Base-by-base conservation (phyloP, 2,888 invertebrate genomes). In the Hanleya hanleyi region DNA sequence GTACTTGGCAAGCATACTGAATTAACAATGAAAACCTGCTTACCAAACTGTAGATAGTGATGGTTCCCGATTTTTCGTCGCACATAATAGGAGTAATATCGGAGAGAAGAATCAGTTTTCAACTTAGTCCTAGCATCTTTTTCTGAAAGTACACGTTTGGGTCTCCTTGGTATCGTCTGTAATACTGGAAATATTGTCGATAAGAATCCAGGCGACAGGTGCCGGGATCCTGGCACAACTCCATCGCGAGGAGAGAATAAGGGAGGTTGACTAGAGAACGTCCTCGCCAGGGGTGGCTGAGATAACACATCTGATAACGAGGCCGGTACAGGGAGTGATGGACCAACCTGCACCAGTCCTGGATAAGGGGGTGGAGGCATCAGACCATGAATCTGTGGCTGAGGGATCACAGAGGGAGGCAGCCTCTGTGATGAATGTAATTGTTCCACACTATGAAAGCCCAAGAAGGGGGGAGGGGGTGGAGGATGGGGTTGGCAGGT, bases 101-200 rank as follows among this genome's bases (percentile, higher is more conserved):
- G 79, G 47, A 82, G 80, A 75, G 87, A 84, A 71, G 83, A 82
- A 72, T 85, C 84, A 36, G 82, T 84, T 77, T 85, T 87, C 50
- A 89, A 77, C 77, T 83, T 86, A 51, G 79, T 79, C 74, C 81
- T 84, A 12, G 85, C 81, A 64, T 86, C 86, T 70, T 80, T 81
- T 67, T 86, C 86, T 36, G 85, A 80, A 32, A 87, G 67, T 6
- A 86, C 73, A 70, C 84, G 80, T 64, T 81, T 81, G 2, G 85
- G 76, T 77, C 84, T 81, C 35, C 81, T 80, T 35, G 83, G 80
- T 66, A 82, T 81, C 9, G 76, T 78, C 36, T 79, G 69, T 47
- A 82, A 82, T 75, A 84, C 81, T 69, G 82, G 77, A 35, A 57
- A 29, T 29, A 57, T 9, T 22, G 57, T 57, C 29, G 57, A 57